Evolutionary conservation across 1,140 invertebrate species (phyloP).

Genomic region (Zaprionus capensis): DNA sequence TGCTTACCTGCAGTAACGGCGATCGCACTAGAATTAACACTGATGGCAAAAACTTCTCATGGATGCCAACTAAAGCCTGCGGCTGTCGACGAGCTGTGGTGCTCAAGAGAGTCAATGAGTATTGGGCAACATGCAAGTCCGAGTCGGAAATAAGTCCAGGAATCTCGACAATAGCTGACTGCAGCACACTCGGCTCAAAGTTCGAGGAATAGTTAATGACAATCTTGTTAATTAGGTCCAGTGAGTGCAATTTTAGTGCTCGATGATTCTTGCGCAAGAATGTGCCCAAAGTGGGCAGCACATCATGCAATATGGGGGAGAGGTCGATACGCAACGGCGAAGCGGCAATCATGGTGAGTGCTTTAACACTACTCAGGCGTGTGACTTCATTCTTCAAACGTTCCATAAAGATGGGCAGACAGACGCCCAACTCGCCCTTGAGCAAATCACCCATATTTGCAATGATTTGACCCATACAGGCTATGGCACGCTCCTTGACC

Average conservation of each 20-base stretch:
- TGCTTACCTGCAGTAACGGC: conserved; percentile 91
- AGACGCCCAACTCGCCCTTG: conserved; percentile 90
- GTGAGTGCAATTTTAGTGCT: conserved; percentile 95
- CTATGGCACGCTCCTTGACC: conserved; percentile 98
- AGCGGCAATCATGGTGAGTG: conserved; percentile 96
- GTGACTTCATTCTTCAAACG: conserved; percentile 98
- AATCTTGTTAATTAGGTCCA: conserved; percentile 95
- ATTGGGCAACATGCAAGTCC: conserved; percentile 98
- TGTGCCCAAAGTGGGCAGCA: conserved; percentile 95
- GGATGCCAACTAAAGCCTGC: conserved; percentile 78
- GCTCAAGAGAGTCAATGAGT: conserved; percentile 90
- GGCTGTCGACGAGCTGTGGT: conserved; percentile 86
- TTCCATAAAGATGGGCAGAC: conserved; percentile 97
- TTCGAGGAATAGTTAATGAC: conserved; percentile 92
- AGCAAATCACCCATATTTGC: conserved; percentile 94
- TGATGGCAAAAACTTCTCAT: conserved; percentile 91
- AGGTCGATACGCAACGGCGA: conserved; percentile 95
- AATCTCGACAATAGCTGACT: conserved; percentile 92
- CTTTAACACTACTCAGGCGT: conserved; percentile 97
- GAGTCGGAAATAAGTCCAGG: conserved; percentile 95
- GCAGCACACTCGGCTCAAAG: conserved; percentile 89
- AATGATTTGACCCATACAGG: conserved; percentile 98
- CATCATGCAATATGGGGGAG: conserved; percentile 93
- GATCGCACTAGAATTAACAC: conserved; percentile 94
- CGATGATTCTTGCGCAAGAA: conserved; percentile 99